Conservation (phyloP, 2,888 invertebrate species). For the Oscheius myriophilus region DNA sequence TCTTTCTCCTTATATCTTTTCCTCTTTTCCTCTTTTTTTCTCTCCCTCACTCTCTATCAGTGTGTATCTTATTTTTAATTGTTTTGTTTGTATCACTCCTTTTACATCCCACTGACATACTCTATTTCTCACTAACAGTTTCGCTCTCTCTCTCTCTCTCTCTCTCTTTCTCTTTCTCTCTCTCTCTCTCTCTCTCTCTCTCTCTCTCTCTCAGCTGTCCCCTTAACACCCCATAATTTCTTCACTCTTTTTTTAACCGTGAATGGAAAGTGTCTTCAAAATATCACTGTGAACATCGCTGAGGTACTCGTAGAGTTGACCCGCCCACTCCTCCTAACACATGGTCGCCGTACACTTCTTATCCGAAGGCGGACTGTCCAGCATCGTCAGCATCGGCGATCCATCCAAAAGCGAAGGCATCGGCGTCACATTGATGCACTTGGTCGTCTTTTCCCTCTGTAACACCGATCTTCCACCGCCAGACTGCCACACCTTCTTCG, state of each 20-base stretch:
- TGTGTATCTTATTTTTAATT: too few relatives aligned
- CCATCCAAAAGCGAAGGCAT: constrained; percentile 11
- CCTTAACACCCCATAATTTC: background rate
- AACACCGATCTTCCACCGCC: background rate
- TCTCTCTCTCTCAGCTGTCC: background rate
- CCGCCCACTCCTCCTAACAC: constrained; percentile 11
- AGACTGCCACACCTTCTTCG: constrained; percentile 19
- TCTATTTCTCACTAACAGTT: too few relatives aligned
- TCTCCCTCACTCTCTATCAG: too few relatives aligned
- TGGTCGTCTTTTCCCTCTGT: constrained; percentile 9
- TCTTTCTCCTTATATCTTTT: too few relatives aligned
- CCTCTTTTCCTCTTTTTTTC: too few relatives aligned
- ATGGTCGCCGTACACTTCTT: constrained; percentile 10
- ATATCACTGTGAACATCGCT: background rate
- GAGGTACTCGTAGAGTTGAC: constrained; percentile 16
- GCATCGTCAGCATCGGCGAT: constrained; percentile 21
- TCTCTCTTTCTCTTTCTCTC: too few relatives aligned
- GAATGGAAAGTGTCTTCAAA: background rate
- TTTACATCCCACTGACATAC: too few relatives aligned
- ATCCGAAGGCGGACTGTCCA: constrained; percentile 6
- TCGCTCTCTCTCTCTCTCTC: too few relatives aligned
- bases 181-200: background rate
- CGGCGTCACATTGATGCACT: constrained; percentile 4
- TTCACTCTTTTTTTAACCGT: background rate
- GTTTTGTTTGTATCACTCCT: too few relatives aligned